These are phyloP conservation scores for Prochilodus magdalenae DNA, from an alignment of 2,113 vertebrate species.

Conservation along the genomic window DNA sequence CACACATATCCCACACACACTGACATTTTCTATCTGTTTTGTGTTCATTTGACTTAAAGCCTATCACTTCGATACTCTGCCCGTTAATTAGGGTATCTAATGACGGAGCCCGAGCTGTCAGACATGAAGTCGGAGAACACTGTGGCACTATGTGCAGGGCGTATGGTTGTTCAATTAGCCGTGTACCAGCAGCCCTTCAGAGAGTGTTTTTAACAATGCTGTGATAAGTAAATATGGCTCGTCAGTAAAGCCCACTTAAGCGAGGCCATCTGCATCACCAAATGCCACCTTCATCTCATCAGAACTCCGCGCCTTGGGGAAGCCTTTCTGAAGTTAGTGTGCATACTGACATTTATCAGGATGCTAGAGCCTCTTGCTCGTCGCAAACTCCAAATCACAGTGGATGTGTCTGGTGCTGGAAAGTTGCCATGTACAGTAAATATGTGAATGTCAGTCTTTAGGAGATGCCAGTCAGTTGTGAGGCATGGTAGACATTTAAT, in stretches of 20 bases:
- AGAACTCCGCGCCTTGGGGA: slow-evolving; percentile 15
- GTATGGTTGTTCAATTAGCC: slow-evolving; percentile 28
- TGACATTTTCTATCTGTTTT: neutral
- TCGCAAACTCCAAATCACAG: slow-evolving; percentile 32
- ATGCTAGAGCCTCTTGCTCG: slow-evolving; percentile 24
- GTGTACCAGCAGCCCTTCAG: slow-evolving; percentile 2
- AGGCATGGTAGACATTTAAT: too few species aligned
- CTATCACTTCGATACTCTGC: neutral
- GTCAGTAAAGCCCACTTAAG: slow-evolving; percentile 43
- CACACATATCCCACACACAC: neutral
- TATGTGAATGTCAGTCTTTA: neutral
- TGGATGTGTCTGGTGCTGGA: slow-evolving; percentile 14
- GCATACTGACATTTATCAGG: slow-evolving; percentile 42
- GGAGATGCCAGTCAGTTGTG: neutral
- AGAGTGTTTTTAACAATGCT: slow-evolving; percentile 10
- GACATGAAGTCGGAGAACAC: neutral
- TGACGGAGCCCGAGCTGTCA: neutral
- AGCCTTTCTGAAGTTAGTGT: slow-evolving; percentile 39
- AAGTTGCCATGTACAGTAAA: neutral
- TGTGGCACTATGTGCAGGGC: neutral
- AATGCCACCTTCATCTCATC: slow-evolving; percentile 52
- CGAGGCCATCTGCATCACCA: slow-evolving; percentile 51
- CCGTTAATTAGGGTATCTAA: neutral
- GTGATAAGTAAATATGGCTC: slow-evolving; percentile 28
- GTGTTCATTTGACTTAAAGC: neutral